A percentile compares a stretch with the other conserved stretches of the same genome.
phyloP scores from a whole-genome alignment of 2,797 vertebrate genomes.

The Ctenosaura bakeri region DNA sequence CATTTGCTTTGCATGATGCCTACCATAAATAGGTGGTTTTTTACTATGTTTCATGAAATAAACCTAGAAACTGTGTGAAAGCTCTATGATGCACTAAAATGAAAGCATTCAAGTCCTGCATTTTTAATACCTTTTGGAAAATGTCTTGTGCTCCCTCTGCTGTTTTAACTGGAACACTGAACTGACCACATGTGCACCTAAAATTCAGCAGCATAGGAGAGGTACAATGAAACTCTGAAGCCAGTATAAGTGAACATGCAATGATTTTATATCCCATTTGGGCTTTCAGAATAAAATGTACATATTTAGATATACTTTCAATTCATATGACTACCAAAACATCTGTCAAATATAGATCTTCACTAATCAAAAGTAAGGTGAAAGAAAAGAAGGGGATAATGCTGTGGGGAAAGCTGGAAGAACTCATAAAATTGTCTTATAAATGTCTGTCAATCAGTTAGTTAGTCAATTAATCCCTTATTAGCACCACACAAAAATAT shows the following conservation, averaged over 20 bases:
- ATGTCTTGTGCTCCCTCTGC: conserved; percentile 68
- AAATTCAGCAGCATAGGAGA: accelerated
- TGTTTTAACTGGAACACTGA: conserved; percentile 47
- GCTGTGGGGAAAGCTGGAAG: not conserved
- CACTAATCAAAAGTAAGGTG: not conserved
- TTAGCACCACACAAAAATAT: too few species aligned
- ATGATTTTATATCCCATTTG: not conserved
- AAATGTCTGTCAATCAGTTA: not conserved
- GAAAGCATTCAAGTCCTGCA: not conserved
- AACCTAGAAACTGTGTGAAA: not conserved
- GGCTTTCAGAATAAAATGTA: not conserved
- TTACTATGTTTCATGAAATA: conserved; percentile 39
- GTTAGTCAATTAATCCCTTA: too few species aligned
- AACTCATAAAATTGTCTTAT: not conserved
- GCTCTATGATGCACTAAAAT: conserved; percentile 26
- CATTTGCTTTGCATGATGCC: conserved; percentile 59
- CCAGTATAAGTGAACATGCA: accelerated
- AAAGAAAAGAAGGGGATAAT: not conserved
- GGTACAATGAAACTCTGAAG: not conserved
- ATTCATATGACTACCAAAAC: not conserved
- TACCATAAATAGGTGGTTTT: not conserved
- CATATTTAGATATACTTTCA: not conserved
- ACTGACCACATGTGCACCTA: not conserved
- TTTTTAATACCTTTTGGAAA: not conserved
- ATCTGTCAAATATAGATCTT: not conserved